These are phyloP conservation scores for Ctenicera cuprea DNA, from an alignment of 2,888 invertebrate species.

Conservation along the genomic window DNA sequence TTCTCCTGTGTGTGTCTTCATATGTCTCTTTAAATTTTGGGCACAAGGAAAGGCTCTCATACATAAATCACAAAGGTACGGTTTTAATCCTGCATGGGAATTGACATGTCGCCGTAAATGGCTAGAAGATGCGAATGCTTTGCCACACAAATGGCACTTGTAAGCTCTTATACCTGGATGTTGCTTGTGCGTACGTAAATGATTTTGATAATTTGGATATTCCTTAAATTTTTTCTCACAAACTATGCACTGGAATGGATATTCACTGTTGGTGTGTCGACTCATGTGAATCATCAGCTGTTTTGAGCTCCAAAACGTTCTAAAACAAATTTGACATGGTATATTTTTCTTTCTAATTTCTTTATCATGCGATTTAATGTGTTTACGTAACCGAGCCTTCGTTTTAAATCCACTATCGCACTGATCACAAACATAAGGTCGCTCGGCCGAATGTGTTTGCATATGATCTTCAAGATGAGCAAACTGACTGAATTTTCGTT, in stretches of 20 bases:
- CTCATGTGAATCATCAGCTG: constrained; percentile 64
- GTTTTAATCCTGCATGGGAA: constrained; percentile 66
- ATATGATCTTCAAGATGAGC: constrained; percentile 68
- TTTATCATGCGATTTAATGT: constrained; percentile 63
- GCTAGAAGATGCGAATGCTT: constrained; percentile 63
- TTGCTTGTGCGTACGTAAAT: constrained; percentile 57
- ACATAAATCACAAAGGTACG: constrained; percentile 65
- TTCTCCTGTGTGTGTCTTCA: constrained; percentile 67
- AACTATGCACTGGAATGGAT: constrained; percentile 63
- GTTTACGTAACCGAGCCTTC: constrained; percentile 65
- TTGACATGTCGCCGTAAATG: constrained; percentile 67
- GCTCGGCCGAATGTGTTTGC: constrained; percentile 66
- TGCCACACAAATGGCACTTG: constrained; percentile 66
- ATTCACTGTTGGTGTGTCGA: constrained; percentile 61
- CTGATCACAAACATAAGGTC: constrained; percentile 66
- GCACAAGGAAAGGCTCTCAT: constrained; percentile 64
- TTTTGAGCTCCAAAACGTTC: constrained; percentile 63
- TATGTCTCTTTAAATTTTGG: constrained; percentile 66
- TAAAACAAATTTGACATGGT: constrained; percentile 63
- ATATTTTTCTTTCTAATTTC: constrained; percentile 60
- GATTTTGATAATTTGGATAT: constrained; percentile 61
- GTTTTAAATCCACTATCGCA: constrained; percentile 67
- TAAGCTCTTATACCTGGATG: constrained; percentile 62
- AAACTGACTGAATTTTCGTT: constrained; percentile 67
- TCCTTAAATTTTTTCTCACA: constrained; percentile 66